A percentile compares a stretch with the other conserved stretches of the same genome.
Conservation (phyloP, 2,797 vertebrate genomes). For the Gymnodraco acuticeps region DNA sequence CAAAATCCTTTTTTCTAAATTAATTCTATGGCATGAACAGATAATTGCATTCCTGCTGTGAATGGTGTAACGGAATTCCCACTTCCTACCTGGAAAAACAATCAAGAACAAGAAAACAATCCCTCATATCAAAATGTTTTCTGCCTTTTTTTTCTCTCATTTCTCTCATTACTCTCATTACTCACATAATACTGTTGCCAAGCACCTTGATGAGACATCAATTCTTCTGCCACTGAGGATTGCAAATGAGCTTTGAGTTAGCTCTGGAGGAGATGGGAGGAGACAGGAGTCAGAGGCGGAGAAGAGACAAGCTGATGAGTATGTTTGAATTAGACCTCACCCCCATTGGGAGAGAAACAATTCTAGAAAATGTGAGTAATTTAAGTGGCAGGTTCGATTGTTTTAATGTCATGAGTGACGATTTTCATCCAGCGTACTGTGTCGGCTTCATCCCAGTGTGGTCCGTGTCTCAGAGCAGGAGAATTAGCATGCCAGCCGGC, state of each 20-base stretch:
- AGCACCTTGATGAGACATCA: slow-evolving; percentile 78
- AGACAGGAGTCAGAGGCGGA: slow-evolving; percentile 75
- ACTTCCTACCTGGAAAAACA: slow-evolving; percentile 46
- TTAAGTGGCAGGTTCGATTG: slow-evolving; percentile 67
- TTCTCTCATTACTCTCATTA: slow-evolving; percentile 61
- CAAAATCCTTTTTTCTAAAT: neutral
- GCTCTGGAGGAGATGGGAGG: slow-evolving; percentile 79
- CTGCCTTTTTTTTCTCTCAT: slow-evolving; percentile 25
- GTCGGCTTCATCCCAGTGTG: slow-evolving; percentile 35
- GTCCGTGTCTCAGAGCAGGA: slow-evolving; percentile 29
- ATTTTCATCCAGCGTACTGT: slow-evolving; percentile 50
- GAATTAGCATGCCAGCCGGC: slow-evolving; percentile 49
- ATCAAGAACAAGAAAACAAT: slow-evolving; percentile 57
- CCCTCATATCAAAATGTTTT: slow-evolving; percentile 47
- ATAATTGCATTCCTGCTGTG: slow-evolving; percentile 25
- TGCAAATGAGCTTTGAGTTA: slow-evolving; percentile 84
- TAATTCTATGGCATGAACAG: slow-evolving; percentile 10
- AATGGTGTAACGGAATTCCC: slow-evolving; percentile 29
- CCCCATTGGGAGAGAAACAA: slow-evolving; percentile 64
- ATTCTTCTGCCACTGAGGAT: slow-evolving; percentile 75
- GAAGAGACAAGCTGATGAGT: slow-evolving; percentile 77
- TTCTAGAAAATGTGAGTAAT: slow-evolving; percentile 55
- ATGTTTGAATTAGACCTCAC: slow-evolving; percentile 71
- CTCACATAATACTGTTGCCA: slow-evolving; percentile 79
- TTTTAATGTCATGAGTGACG: slow-evolving; percentile 60